Conservation (phyloP, 1,140 invertebrate genomes). For the Brachystomella parvula region DNA sequence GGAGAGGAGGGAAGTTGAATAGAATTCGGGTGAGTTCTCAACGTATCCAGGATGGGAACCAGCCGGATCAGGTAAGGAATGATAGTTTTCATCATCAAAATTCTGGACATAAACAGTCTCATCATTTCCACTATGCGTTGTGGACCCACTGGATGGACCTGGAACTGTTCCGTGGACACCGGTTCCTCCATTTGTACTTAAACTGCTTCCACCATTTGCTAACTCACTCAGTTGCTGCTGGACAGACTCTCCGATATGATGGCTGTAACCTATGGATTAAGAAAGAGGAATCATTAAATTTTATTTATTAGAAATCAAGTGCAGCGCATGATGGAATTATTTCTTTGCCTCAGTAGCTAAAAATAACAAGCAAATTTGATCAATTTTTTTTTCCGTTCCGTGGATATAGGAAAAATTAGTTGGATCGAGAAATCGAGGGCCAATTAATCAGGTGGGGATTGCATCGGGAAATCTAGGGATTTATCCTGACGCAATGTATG, state of each 20-base stretch:
- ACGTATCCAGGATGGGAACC: constrained; percentile 49
- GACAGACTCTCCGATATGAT: constrained; percentile 45
- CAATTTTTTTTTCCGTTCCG: too few relatives aligned
- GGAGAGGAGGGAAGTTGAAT: constrained; percentile 49
- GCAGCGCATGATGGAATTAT: not conserved
- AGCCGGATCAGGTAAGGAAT: constrained; percentile 53
- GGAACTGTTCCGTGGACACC: constrained; percentile 29
- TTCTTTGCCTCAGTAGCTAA: not conserved
- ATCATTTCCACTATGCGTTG: constrained; percentile 34
- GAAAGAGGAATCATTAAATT: not conserved
- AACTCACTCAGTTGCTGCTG: constrained; percentile 43
- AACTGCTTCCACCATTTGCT: constrained; percentile 26
- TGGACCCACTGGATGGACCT: constrained; percentile 38
- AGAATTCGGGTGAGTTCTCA: constrained; percentile 67
- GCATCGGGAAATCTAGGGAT: too few relatives aligned
- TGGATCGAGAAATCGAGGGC: too few relatives aligned
- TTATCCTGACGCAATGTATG: too few relatives aligned
- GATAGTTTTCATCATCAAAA: constrained; percentile 58
- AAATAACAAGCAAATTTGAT: constrained; percentile 3
- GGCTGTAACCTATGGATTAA: constrained; percentile 47
- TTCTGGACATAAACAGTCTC: constrained; percentile 46
- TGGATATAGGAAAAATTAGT: too few relatives aligned
- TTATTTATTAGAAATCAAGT: not conserved
- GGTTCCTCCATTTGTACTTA: constrained; percentile 23
- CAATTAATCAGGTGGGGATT: too few relatives aligned